phyloP scores from a whole-genome alignment of 2,888 invertebrate species.

The Pachycephus smyrnensis region DNA sequence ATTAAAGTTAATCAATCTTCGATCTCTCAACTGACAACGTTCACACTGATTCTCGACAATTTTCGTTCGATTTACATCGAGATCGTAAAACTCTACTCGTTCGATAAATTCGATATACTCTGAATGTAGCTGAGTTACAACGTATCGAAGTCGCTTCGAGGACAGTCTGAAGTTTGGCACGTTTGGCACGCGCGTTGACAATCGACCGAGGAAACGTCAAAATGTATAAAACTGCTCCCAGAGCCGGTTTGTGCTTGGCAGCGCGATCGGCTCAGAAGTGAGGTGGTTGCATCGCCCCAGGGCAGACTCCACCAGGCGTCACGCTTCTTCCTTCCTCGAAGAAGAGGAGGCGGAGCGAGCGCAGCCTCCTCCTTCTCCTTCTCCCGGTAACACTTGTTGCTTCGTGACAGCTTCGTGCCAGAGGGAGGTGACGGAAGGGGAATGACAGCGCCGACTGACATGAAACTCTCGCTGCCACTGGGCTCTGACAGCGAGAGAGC shows the following conservation, averaged over 20 bases:
- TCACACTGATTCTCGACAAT: background rate
- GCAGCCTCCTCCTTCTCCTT: constrained; percentile 24
- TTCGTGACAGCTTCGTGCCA: constrained; percentile 37
- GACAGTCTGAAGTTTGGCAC: background rate
- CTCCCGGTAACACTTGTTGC: constrained; percentile 60
- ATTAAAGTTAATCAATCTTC: background rate
- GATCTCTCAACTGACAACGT: background rate
- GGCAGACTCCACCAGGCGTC: constrained; percentile 40
- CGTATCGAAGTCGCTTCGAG: background rate
- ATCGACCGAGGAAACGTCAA: constrained; percentile 1
- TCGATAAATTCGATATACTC: background rate
- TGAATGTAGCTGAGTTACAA: background rate
- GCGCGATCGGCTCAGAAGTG: constrained; percentile 62
- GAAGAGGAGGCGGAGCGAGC: constrained; percentile 56
- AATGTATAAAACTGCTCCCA: background rate
- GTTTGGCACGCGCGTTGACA: background rate
- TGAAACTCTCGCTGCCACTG: background rate
- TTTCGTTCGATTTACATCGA: background rate
- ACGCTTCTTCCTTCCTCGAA: background rate
- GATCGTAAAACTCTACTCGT: background rate
- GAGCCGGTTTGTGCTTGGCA: constrained; percentile 2
- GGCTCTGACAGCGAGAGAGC: background rate
- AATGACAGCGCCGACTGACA: constrained; percentile 24
- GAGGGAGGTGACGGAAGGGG: background rate
- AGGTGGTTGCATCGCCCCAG: constrained; percentile 61